Evolutionary conservation across 2,113 vertebrate genomes (phyloP), one percentile per base, ranked within the genome.

Genomic region (rabbit (Oryctolagus cuniculus)): DNA sequence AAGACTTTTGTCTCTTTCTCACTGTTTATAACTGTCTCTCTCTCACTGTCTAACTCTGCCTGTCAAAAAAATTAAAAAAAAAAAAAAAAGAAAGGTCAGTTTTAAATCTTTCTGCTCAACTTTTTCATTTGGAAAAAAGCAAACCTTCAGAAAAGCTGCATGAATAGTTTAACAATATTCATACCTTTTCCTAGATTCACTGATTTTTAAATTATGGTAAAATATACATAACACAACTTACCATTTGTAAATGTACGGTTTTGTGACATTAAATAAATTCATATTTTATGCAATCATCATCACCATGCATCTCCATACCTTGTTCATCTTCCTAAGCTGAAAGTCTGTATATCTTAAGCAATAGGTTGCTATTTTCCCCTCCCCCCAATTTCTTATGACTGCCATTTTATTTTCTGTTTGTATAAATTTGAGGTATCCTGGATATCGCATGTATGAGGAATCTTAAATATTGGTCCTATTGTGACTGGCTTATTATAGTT

Each of bases 401-500:
- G 63, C 36, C 6, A 5, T 80, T 91, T 63, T 38, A 31, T 81
- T 63, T 79, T 77, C 78, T 38, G 19, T n/a, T 51, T 83, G 29
- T 85, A 7, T 38, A 31, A 94, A 80, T 58, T 84, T 70, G 49
- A 21, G 53, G 44, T 79, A 19, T 12, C 63, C 25, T 29, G 36
- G 53, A 34, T 58, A 44, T 51, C 19, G 67, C 61, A 22, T 31
- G 6, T 75, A 86, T 69, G 21, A 84, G 24, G 67, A 93, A 22
- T 36, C 51, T 64, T 88, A 24, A 66, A n/a, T 73, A 72, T 66
- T 89, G 91, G 19, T 38, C 49, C 66, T 88, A 82, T 77, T 61
- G 27, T 78, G 63, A 81, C 38, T 90, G n/a, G 31, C 21, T 85
- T 87, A 70, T 91, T 81, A 77, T 44, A 95, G 34, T 81, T 96